phyloP scores from a whole-genome alignment of 1,140 invertebrate genomes.

The Teleopsis dalmanni region DNA sequence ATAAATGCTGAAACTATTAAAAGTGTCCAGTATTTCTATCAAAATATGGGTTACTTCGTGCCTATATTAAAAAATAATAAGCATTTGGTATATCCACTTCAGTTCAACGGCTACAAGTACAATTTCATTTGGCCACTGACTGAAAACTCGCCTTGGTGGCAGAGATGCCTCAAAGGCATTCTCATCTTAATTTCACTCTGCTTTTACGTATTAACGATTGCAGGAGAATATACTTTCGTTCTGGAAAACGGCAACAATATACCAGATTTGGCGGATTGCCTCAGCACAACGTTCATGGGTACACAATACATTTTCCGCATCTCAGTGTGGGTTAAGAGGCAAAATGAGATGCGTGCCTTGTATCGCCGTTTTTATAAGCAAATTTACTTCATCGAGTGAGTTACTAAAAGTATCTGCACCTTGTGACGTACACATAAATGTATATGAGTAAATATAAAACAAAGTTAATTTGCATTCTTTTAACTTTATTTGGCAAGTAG shows the following conservation, averaged over 20 bases:
- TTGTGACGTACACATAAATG: too few species aligned
- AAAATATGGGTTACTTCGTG: constrained; percentile 2
- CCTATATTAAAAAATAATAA: background rate
- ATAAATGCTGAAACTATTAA: too few species aligned
- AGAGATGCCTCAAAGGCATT: background rate
- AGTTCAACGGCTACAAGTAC: constrained; percentile 4
- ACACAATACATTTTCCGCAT: constrained; percentile 8
- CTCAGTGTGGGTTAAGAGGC: background rate
- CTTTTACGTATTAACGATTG: background rate
- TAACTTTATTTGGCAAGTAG: background rate
- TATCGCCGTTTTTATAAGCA: constrained; percentile 1
- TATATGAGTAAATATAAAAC: background rate
- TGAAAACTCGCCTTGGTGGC: background rate
- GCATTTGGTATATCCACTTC: background rate
- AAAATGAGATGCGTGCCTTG: background rate
- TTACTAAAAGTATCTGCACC: background rate
- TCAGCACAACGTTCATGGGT: constrained; percentile 8
- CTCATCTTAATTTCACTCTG: background rate
- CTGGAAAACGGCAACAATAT: constrained; percentile 1
- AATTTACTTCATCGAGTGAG: constrained; percentile 4
- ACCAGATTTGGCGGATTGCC: constrained; percentile 3
- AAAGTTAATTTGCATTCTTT: background rate
- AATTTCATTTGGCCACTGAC: constrained; percentile 9
- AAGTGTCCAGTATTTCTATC: too few species aligned
- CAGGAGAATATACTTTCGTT: constrained; percentile 1